Base-by-base conservation (phyloP, 2,888 invertebrate genomes). In the Drosophila imparisetae region DNA sequence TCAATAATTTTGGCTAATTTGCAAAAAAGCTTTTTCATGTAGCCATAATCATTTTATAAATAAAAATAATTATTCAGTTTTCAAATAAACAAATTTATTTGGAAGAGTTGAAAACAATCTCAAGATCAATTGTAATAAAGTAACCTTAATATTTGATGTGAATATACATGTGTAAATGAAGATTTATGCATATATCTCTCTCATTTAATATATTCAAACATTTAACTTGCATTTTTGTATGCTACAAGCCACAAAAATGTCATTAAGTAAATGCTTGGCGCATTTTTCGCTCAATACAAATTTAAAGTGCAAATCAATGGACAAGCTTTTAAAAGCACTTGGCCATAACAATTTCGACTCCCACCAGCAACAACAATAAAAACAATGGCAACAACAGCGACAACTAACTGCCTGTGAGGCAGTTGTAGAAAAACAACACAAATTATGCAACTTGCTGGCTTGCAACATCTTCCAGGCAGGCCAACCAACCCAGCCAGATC, bases 361-460 rank as follows among this genome's bases (percentile, higher is more conserved):
- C 85, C 89, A 85, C 85, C 65, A 13, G 40, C 49, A 55, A 24
- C 48, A 54, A 27, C 55, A 61, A 32, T 69, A 67, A 40, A 57
- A 66, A 32, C 40, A 21, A 52, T 21, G n/a, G 27, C n/a, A 13
- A 52, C 32, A 21, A 27, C 30, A 69, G 29, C 29, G 13, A 55
- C 34, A 65, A 40, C 49, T 8, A 61, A 36, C 29, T 50, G 65
- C 59, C 66, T 45, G 45, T n/a, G 29, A 67, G 68, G 66, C 62
- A 74, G 55, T 66, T 64, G 71, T 62, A 83, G 70, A 80, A 82
- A 79, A 76, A 74, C 72, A 86, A 27, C 21, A 82, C 71, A 89
- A 80, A 89, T 85, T 85, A 85, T 85, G 85, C 85, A 85, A 85
- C 85, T 67, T 57, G 62, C 49, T 71, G 66, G 72, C 86, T 89